Conservation (phyloP, 1,140 invertebrate genomes). For the Diorhabda carinulata region DNA sequence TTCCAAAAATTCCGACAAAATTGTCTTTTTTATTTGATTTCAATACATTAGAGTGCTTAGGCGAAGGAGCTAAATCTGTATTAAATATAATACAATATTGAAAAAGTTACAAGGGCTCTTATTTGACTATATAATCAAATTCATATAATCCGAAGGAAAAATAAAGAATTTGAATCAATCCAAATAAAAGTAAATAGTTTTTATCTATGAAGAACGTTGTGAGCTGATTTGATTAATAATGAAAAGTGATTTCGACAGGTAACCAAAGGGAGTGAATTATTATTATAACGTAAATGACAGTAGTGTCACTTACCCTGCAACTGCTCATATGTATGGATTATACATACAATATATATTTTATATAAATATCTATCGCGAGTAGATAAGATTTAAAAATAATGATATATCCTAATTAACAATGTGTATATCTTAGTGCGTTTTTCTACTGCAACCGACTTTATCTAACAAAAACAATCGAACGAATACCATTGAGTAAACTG, state of each 20-base stretch:
- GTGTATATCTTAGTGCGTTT: constrained; percentile 34
- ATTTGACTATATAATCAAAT: too few relatives aligned
- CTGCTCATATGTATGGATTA: constrained; percentile 36
- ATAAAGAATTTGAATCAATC: too few relatives aligned
- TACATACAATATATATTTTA: constrained; percentile 36
- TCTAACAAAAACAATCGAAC: background rate
- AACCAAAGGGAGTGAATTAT: constrained; percentile 25
- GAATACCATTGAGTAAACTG: background rate
- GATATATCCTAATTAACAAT: constrained; percentile 42
- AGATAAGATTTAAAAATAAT: constrained; percentile 44
- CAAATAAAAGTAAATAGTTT: too few relatives aligned
- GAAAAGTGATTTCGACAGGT: constrained; percentile 19
- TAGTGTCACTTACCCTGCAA: constrained; percentile 35
- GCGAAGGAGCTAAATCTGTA: too few relatives aligned
- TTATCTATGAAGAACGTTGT: too few relatives aligned
- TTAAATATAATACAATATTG: too few relatives aligned
- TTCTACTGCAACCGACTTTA: constrained; percentile 38
- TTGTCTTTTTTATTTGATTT: too few relatives aligned
- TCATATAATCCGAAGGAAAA: too few relatives aligned
- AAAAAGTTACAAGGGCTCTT: too few relatives aligned
- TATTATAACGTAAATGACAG: constrained; percentile 30
- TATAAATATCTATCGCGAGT: constrained; percentile 40
- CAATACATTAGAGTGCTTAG: too few relatives aligned
- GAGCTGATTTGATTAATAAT: too few relatives aligned
- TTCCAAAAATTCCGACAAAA: too few relatives aligned